Conservation (phyloP, 53 echinoderm and acorn worm species). For the Paracentrotus lividus region DNA sequence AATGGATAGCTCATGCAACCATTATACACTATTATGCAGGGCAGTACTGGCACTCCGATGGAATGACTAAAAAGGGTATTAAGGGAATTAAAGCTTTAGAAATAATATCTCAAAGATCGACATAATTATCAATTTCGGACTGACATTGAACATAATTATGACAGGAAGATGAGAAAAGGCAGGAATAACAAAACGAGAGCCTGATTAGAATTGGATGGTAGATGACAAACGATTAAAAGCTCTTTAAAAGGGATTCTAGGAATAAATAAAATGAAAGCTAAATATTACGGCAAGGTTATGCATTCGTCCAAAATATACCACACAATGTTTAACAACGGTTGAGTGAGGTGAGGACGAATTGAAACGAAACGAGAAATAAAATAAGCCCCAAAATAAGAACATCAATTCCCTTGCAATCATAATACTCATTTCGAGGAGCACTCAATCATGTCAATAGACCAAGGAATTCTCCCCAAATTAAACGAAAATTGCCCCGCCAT, state of each 20-base stretch:
- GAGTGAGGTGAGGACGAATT: neutral
- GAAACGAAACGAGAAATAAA: neutral
- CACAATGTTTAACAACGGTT: neutral
- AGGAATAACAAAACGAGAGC: neutral
- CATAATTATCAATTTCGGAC: neutral
- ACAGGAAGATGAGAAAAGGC: neutral
- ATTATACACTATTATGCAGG: neutral
- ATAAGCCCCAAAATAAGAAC: neutral
- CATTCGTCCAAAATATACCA: neutral
- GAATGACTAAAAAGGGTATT: neutral
- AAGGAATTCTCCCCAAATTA: conserved; percentile 44
- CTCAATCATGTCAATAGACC: conserved; percentile 16
- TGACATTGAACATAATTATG: neutral
- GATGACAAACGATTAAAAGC: neutral
- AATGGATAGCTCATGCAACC: neutral
- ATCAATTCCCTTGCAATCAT: neutral
- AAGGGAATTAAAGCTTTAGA: conserved; percentile 9
- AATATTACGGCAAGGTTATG: neutral
- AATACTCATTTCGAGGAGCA: neutral
- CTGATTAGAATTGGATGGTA: neutral
- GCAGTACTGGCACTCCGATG: neutral
- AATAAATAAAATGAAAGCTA: neutral
- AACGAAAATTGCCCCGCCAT: conserved; percentile 19
- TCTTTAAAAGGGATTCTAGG: neutral
- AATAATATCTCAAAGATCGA: conserved; percentile 10